These are phyloP conservation scores for Ladona fulva DNA, from an alignment of 1,140 invertebrate genomes.

Conservation along the genomic window DNA sequence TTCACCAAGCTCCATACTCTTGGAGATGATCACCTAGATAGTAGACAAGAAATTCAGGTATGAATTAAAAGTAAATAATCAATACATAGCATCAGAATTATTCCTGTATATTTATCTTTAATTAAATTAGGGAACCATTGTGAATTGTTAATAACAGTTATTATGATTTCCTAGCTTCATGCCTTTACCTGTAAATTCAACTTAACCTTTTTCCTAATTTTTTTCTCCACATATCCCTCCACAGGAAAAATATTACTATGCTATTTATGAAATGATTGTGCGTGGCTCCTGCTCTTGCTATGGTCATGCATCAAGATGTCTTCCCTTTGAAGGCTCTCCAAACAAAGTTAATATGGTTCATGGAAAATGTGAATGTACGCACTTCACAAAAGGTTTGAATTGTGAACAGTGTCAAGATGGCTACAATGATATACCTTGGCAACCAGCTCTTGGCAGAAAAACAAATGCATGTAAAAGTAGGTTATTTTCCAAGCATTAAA, in stretches of 20 bases:
- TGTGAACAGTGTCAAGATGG: constrained; percentile 90
- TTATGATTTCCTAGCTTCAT: neutral
- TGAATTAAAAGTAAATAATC: neutral
- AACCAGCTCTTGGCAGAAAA: constrained; percentile 82
- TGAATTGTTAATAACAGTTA: too few species aligned
- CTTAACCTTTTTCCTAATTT: too few species aligned
- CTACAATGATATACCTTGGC: constrained; percentile 92
- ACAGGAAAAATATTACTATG: constrained; percentile 92
- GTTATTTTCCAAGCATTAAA: constrained; percentile 14
- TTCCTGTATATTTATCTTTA: too few species aligned
- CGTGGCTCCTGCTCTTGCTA: constrained; percentile 98
- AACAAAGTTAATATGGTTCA: constrained; percentile 75
- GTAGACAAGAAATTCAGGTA: constrained; percentile 67
- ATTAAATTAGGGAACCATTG: too few species aligned
- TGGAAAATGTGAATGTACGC: constrained; percentile 88
- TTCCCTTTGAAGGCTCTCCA: constrained; percentile 66
- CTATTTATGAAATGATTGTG: constrained; percentile 92
- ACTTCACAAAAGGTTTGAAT: constrained; percentile 84
- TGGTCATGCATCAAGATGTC: constrained; percentile 91
- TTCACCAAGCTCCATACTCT: constrained; percentile 91
- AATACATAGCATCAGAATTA: too few species aligned
- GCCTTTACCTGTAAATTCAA: too few species aligned
- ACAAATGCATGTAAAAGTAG: constrained; percentile 84
- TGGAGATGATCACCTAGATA: constrained; percentile 86
- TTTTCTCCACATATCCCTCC: constrained; percentile 20